Conservation (phyloP, 2,888 invertebrate genomes). For the Oligia latruncula region DNA sequence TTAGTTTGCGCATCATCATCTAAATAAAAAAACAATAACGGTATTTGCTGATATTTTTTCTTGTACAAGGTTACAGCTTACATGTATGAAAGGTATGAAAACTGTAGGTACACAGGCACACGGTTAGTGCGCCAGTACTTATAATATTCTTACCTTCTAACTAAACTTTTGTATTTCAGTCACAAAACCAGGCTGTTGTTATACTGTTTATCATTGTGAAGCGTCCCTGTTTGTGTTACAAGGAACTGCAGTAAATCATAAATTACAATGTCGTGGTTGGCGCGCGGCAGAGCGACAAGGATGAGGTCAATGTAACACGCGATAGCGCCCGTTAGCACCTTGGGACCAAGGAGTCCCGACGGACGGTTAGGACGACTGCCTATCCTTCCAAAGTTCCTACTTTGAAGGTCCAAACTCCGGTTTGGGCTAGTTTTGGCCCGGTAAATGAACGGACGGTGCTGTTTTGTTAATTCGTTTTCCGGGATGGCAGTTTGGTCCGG, state of each 20-base stretch:
- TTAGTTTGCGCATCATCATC: slow-evolving; percentile 62
- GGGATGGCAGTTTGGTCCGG: not conserved
- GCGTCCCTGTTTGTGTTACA: slow-evolving; percentile 24
- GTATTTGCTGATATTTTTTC: slow-evolving; percentile 84
- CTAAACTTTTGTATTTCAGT: slow-evolving; percentile 17
- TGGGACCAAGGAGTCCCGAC: slow-evolving; percentile 23
- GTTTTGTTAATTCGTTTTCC: not conserved
- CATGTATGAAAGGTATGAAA: slow-evolving; percentile 73
- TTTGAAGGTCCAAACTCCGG: not conserved
- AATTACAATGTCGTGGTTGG: slow-evolving; percentile 51
- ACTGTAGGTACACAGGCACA: slow-evolving; percentile 45
- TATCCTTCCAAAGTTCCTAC: slow-evolving; percentile 6
- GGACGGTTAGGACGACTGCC: not conserved
- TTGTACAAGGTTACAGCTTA: slow-evolving; percentile 81
- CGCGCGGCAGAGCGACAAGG: slow-evolving; percentile 53
- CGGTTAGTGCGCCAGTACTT: not conserved
- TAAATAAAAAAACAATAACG: slow-evolving; percentile 82
- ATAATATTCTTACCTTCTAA: slow-evolving; percentile 3
- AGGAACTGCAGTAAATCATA: slow-evolving; percentile 44
- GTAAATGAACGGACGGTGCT: not conserved
- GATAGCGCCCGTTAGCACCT: slow-evolving; percentile 48
- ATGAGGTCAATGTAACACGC: slow-evolving; percentile 50
- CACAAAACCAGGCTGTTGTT: not conserved
- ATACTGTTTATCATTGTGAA: slow-evolving; percentile 18
- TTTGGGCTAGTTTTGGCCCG: not conserved